Evolutionary conservation across 2,113 vertebrate species (phyloP).

Genomic region (Coptodon bakossiorum): DNA sequence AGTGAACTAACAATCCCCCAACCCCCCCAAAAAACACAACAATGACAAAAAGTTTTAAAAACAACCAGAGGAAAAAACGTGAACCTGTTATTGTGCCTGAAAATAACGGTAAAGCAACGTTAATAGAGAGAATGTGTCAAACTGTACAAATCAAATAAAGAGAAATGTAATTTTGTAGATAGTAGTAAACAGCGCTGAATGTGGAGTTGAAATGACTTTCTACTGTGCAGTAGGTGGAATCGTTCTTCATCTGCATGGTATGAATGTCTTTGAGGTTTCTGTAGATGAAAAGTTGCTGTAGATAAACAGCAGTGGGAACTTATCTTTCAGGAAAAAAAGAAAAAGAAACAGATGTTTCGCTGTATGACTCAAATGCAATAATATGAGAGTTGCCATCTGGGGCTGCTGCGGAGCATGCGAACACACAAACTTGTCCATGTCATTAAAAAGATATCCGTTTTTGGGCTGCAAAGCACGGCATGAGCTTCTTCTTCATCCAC

Average conservation of each 20-base stretch:
- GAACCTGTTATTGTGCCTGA: not conserved
- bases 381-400: not conserved
- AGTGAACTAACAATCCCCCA: not conserved
- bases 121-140: not conserved
- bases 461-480: not conserved
- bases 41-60: not conserved
- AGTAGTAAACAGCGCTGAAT: not conserved
- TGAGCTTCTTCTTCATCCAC: not conserved
- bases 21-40: not conserved
- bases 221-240: not conserved
- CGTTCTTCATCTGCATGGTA: not conserved
- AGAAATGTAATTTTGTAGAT: not conserved
- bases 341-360: not conserved
- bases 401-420: not conserved
- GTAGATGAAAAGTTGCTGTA: not conserved
- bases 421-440: not conserved
- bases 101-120: not conserved
- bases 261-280: not conserved
- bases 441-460: not conserved
- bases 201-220: not conserved
- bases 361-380: not conserved
- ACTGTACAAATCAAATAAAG: not conserved
- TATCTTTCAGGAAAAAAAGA: not conserved
- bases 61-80: not conserved
- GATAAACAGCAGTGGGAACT: not conserved